Evolutionary conservation across 1,140 invertebrate genomes (phyloP), one percentile per base, ranked within the genome.

Genomic region (Protaetia brevitarsis): DNA sequence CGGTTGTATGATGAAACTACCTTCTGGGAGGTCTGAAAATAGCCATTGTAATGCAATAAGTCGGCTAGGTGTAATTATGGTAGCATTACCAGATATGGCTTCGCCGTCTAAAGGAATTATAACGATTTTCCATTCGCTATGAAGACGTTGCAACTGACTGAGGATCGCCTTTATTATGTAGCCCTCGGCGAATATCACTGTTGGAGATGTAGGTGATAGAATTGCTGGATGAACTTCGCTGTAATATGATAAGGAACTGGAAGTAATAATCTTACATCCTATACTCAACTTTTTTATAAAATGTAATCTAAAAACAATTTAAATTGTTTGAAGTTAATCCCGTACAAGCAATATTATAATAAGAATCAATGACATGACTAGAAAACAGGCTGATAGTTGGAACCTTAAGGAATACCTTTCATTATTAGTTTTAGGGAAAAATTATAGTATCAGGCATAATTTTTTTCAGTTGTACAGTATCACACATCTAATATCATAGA

Each of bases 61-160:
- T 34, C 8, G 31, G 31, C n/a, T 37, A 13, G 62, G 16, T 29
- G 16, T 28, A 60, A 19, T 16, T n/a, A 26, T 26, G 13, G 16
- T 13, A 0, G 57, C 29, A 26, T 67, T 69, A 75, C 75, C 71
- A 65, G 31, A 63, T 29, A 68, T 57, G 45, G 69, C 6, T 23
- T 71, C 67, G n/a, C 68, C 73, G 67, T 77, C 74, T n/a, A 71
- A 19, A 7, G 74, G 75, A 13, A 73, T 67, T 16, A 75, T 45
- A 16, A 76, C 51, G 29, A 41, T 65, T 60, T 59, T 31, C 29
- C 57, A 31, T n/a, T 31, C 16, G 10, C 13, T 59, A 28, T 19
- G 41, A 19, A 51, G n/a, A n/a, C n/a, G n/a, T n/a, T 59, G 11
- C 4, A 59, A 13, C n/a, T 59, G 26, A 7, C n/a, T 59, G 7